These are phyloP conservation scores for Leptinotarsa defecta DNA, from an alignment of 1,140 invertebrate species.

Conservation along the genomic window DNA sequence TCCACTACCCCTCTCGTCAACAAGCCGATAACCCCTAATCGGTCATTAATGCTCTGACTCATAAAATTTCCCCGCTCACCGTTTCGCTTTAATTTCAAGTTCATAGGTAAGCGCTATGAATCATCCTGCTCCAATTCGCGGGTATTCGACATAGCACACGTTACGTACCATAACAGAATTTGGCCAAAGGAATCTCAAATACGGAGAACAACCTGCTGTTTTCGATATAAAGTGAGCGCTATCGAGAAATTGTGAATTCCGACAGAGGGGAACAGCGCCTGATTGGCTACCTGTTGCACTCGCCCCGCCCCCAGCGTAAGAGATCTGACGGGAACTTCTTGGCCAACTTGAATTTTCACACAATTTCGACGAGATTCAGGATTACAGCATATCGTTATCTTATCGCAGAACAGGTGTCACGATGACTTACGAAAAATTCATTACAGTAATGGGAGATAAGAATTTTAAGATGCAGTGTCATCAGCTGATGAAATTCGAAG, in stretches of 20 bases:
- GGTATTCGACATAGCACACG: neutral
- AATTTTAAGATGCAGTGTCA: neutral
- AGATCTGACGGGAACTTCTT: conserved; percentile 3
- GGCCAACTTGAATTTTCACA: neutral
- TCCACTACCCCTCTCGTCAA: neutral
- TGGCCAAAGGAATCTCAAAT: conserved; percentile 23
- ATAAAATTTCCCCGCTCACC: conserved; percentile 8
- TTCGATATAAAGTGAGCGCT: conserved; percentile 29
- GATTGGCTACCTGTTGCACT: conserved; percentile 49
- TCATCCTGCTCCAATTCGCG: conserved; percentile 21
- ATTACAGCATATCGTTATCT: too few species aligned
- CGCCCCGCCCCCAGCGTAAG: conserved; percentile 33
- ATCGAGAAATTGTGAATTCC: conserved; percentile 33
- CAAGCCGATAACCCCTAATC: neutral
- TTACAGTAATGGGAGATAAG: neutral
- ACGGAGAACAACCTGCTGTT: conserved; percentile 27
- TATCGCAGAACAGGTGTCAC: too few species aligned
- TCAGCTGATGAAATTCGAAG: neutral
- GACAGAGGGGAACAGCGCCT: conserved; percentile 30
- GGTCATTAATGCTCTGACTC: conserved; percentile 19
- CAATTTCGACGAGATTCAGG: too few species aligned
- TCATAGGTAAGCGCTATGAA: conserved; percentile 21
- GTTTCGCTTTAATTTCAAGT: conserved; percentile 23
- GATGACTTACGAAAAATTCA: too few species aligned
- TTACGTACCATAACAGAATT: neutral